Base-by-base conservation (phyloP, 2,888 invertebrate species). In the Conus canariensis region DNA sequence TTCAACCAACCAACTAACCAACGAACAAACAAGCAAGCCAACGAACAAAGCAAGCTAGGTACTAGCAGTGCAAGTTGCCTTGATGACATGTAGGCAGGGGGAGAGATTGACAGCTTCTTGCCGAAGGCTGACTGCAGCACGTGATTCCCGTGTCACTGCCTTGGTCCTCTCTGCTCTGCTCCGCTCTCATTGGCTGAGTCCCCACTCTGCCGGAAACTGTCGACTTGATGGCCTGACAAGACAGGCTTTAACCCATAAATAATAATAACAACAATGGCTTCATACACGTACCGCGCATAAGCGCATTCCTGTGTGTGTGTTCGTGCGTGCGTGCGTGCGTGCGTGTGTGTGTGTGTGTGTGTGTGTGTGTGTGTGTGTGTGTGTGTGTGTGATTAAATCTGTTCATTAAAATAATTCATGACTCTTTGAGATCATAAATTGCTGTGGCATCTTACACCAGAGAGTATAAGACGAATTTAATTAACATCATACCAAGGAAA, bases 281-380 rank as follows among this genome's bases (percentile, higher is more conserved):
- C 12, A 12, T 80, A 4, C 22, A 22, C 22, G 30, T 80, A 22
- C 22, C 19, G 77, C 30, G 77, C 9, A 4, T 77, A 16, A 7
- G 77, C 30, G 25, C 16, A 30, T 77, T 25, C 30, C 25, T 77
- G 5, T 77, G 80, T 80, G 80, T 80, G 80, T 80, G 80, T 80
- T 45, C 30, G 80, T 80, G 80, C 30, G 80, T 80, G 80, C 45
- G 45, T 80, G 80, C 45, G 80, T 80, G 80, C 45, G 80, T 30
- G 80, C 45, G 80, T 30, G 45, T 80, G 80, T 30, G 80, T 45
- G 56, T 56, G 56, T 56, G 56, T 19, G 82, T 80, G 80, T 80
- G 45, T 80, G 80, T 30, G 80, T 45, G 56, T 56, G 56, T 56
- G 56, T 19, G 82, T 19, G 82, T 80, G 80, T 80, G 45, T 80